A percentile compares a stretch with the other conserved stretches of the same genome.
Evolutionary conservation across 2,113 vertebrate species (phyloP).

Genomic region (Calyptommatus sinebrachiatus): DNA sequence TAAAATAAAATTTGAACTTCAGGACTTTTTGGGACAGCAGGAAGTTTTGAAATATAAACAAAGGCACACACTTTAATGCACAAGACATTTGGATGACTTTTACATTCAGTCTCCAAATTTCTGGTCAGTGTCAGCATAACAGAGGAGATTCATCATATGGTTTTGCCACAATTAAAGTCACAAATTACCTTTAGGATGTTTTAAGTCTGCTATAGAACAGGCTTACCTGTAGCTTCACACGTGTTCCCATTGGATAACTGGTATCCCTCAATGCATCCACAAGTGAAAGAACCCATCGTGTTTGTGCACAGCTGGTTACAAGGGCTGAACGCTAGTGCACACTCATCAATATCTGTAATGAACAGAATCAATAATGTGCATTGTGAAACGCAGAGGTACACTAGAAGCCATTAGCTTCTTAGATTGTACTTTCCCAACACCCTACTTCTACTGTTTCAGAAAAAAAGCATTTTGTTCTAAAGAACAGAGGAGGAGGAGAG

Average conservation of each 20-base stretch:
- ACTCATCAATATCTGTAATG: constrained; percentile 82
- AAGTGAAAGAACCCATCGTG: constrained; percentile 74
- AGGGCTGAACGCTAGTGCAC: constrained; percentile 70
- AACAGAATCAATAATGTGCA: not conserved
- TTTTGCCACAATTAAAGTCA: not conserved
- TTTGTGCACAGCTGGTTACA: constrained; percentile 84
- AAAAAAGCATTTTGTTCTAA: not conserved
- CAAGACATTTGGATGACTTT: too few relatives aligned
- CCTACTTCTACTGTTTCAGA: too few relatives aligned
- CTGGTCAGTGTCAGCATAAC: not conserved
- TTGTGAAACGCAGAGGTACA: not conserved
- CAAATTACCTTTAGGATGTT: not conserved
- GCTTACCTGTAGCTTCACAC: constrained; percentile 78
- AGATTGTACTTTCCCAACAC: not conserved
- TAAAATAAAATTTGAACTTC: too few relatives aligned
- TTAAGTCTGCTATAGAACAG: not conserved
- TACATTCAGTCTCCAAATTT: too few relatives aligned
- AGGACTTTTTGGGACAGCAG: too few relatives aligned
- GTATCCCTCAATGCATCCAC: constrained; percentile 77
- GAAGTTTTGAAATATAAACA: too few relatives aligned
- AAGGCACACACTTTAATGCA: too few relatives aligned
- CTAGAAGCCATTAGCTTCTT: not conserved
- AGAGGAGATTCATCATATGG: not conserved
- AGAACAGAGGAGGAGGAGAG: too few relatives aligned
- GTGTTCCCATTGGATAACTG: constrained; percentile 53